Evolutionary conservation across 1,140 invertebrate genomes (phyloP).

Genomic region (Sminthurinus signatus): DNA sequence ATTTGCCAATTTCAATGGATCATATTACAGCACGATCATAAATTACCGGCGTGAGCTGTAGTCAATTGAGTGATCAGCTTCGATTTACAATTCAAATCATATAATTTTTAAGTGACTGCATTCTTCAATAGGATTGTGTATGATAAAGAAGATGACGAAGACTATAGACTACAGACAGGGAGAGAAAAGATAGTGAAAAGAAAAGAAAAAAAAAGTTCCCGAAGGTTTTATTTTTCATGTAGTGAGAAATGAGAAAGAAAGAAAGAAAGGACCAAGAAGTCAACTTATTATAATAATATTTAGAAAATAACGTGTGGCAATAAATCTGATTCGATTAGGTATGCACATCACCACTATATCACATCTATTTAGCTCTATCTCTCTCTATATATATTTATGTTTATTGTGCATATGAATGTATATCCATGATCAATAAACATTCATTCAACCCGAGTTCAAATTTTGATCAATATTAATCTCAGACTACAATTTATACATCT

Average conservation of each 20-base stretch:
- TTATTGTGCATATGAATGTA: too few species aligned
- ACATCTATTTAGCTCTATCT: too few species aligned
- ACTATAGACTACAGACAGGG: background rate
- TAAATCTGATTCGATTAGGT: too few species aligned
- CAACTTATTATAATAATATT: too few species aligned
- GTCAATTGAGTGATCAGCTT: conserved; percentile 9
- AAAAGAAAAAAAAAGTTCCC: background rate
- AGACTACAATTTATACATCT: too few species aligned
- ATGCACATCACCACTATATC: too few species aligned
- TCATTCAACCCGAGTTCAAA: too few species aligned
- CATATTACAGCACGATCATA: conserved; percentile 3
- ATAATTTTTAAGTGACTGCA: background rate
- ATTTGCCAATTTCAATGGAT: background rate
- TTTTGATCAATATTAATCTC: too few species aligned
- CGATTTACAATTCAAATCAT: conserved; percentile 2
- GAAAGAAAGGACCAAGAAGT: too few species aligned
- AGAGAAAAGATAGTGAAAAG: background rate
- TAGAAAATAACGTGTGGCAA: too few species aligned
- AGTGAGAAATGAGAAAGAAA: background rate
- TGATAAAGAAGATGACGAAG: background rate
- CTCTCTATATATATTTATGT: too few species aligned
- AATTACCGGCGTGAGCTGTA: conserved; percentile 1
- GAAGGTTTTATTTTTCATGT: background rate
- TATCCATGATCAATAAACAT: too few species aligned
- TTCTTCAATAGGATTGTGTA: background rate